A percentile compares a stretch with the other conserved stretches of the same genome.
Conservation (phyloP, 2,888 invertebrate genomes). For the Parnassius mnemosyne region DNA sequence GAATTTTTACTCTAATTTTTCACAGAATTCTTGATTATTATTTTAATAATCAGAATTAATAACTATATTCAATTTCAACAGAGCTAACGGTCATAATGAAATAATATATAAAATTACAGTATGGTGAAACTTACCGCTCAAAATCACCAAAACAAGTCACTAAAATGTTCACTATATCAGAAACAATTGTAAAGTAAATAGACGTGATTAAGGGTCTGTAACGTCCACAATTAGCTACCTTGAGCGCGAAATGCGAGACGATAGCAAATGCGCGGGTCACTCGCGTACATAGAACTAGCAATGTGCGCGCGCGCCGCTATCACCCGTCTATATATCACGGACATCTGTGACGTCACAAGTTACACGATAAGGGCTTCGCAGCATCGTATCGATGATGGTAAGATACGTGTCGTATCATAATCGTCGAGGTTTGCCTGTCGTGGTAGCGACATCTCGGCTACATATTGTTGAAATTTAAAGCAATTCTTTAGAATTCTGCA, state of each 20-base stretch:
- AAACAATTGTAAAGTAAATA: constrained; percentile 38
- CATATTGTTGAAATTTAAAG: no score
- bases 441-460: neutral
- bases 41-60: no score
- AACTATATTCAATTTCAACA: no score
- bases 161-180: constrained; percentile 53
- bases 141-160: constrained; percentile 17
- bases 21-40: no score
- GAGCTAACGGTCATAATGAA: no score
- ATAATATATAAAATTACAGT: no score
- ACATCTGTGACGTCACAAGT: constrained; percentile 58
- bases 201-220: constrained; percentile 16
- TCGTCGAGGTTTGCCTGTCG: neutral
- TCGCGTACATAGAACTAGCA: constrained; percentile 48
- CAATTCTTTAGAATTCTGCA: no score
- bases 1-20: no score
- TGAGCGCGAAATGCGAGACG: constrained; percentile 50
- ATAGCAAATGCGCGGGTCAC: constrained; percentile 55
- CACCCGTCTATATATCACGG: constrained; percentile 62
- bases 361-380: constrained; percentile 39
- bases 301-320: constrained; percentile 67
- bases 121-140: constrained; percentile 8
- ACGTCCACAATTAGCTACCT: constrained; percentile 41
- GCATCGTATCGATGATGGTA: constrained; percentile 36
- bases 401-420: constrained; percentile 45